These are phyloP conservation scores for Eristalinus sepulchralis DNA, from an alignment of 2,888 invertebrate species.

Conservation along the genomic window DNA sequence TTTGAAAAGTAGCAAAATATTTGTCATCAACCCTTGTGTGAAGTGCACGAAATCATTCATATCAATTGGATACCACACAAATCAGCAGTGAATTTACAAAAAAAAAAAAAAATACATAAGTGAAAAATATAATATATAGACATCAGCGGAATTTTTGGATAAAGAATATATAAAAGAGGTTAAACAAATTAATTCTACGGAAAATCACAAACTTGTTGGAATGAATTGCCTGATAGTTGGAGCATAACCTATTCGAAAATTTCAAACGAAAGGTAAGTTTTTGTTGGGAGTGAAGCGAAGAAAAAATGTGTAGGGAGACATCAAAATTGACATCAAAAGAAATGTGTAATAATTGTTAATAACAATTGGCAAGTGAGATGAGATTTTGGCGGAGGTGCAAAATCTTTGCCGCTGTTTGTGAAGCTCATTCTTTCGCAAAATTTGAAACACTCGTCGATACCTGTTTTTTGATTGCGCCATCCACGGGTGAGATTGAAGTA, in stretches of 20 bases:
- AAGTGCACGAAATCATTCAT: constrained; percentile 22
- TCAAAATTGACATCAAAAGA: no score
- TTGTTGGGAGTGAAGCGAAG: no score
- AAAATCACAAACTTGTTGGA: constrained; percentile 24
- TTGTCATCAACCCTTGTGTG: constrained; percentile 1
- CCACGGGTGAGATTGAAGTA: no score
- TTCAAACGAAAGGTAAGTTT: constrained; percentile 38
- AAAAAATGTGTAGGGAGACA: no score
- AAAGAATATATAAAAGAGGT: background rate
- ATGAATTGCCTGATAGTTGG: background rate
- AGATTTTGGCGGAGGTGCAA: no score
- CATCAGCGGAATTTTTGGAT: background rate
- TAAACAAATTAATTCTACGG: background rate
- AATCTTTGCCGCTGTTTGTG: no score
- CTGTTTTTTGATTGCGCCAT: no score
- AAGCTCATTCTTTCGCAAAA: no score
- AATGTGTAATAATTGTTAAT: no score
- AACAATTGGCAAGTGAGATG: no score
- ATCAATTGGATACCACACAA: constrained; percentile 40
- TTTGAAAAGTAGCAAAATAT: background rate
- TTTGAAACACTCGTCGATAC: no score
- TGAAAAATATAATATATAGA: background rate
- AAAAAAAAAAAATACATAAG: background rate
- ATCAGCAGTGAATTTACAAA: constrained; percentile 3
- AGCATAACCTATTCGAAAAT: background rate